Evolutionary conservation across 1,140 invertebrate species (phyloP), one percentile per base, ranked within the genome.

Genomic region (Papilio machaon): DNA sequence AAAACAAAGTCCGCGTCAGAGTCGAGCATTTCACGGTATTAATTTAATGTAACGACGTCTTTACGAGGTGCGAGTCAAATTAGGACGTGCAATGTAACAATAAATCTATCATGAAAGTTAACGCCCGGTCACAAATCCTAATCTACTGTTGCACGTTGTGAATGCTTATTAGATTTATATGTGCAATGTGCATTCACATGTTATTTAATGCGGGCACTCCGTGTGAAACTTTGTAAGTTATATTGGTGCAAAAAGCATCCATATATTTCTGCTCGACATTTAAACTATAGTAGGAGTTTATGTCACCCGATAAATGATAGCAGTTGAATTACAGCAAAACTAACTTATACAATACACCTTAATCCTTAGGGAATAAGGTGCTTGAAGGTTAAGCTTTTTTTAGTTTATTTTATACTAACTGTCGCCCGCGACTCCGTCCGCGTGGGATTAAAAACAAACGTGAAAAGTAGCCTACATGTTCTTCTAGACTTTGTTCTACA

Each of bases 71-170:
- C 84, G 91, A 92, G 85, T 89, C 86, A 89, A 88, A 91, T 85
- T 90, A 88, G 90, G 90, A 92, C 87, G 88, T 88, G 90, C 86
- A 85, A 87, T 82, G 84, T 85, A 84, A 86, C 86, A 88, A 92
- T 94, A 94, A 94, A 94, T 94, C 91, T 94, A 91, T 94, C 91
- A 88, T 38, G 76, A 82, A 85, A 83, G 87, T 87, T 89, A 88
- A 91, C 91, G 88, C 87, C 86, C 87, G 89, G 89, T 89, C 90
- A 91, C 91, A 92, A 91, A 92, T 94, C 91, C 90, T 92, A 89
- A 92, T 92, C 90, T 92, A 91, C 83, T 82, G 88, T 88, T 89
- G 89, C 85, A 84, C 91, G 86, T 88, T 86, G 83, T 46, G 77
- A 23, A 13, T 46, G 54, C 58, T 64, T 64, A 79, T 87, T 86